Base-by-base conservation (phyloP, 1,140 invertebrate genomes). In the Drosophila orosa region DNA sequence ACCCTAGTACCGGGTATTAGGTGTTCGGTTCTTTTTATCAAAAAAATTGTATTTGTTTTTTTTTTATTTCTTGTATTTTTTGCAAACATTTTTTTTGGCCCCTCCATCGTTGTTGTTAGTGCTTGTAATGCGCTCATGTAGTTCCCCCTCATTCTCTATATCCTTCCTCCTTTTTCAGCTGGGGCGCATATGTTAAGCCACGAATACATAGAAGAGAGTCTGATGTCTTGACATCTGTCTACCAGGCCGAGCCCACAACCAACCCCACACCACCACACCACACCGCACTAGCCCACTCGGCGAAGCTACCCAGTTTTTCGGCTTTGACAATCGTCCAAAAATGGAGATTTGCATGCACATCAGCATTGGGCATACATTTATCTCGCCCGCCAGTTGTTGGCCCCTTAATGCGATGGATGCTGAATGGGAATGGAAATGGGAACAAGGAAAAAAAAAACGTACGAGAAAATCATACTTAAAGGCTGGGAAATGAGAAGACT, bases 201-300 rank as follows among this genome's bases (percentile, higher is more conserved):
- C 58, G 54, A 67, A 42, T 45, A 78, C 66, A 75, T 56, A 52
- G 42, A 73, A 73, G 62, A 58, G 56, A 78, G 80, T 63, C 78
- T 76, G 79, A 86, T 89, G 84, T 89, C 84, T 80, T 89, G 84
- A 87, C 84, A 87, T 87, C 80, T 89, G 84, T 87, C 84, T 80
- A 62, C 77, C 57, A 50, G 45, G 48, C 44, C 55, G 27, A 24
- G 50, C 42, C 47, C 22, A 39, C 27, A 31, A 31, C 42, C 72
- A 39, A 37, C 25, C 12, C 9, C 24, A 45, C 35, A 24, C 29
- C 60, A 29, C 60, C 44, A 13, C n/a, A 27, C 42, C 31, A 17
- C 47, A 24, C 17, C 42, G 13, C 47, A 29, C 47, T 3, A 19
- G n/a, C 29, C 29, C 47, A 31, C 27, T 50, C 27, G 7, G 27